Evolutionary conservation across 2,888 invertebrate species (phyloP), one percentile per base, ranked within the genome.

Genomic region (Noctua comes): DNA sequence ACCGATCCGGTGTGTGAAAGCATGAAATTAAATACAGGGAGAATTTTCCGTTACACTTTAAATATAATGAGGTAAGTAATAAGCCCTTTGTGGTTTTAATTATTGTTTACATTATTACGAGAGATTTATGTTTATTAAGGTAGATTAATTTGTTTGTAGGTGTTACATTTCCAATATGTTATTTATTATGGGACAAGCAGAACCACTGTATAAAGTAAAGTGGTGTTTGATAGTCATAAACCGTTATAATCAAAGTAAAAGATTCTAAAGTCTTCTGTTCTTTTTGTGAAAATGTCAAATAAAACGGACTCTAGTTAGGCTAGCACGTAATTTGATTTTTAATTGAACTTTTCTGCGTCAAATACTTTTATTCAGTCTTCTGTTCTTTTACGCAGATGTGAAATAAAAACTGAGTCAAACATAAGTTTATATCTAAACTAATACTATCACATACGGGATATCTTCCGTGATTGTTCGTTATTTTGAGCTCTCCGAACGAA

Each of bases 1-100:
- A 66, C 74, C 43, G 68, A 77, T 77, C 8, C 57, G 72, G 48
- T 65, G 40, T 68, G 62, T 69, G 69, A 65, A 76, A 77, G 68
- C 64, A 64, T 68, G 66, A 68, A 83, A 80, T 84, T 57, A 64
- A 77, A 74, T 74, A 68, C 51, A 51, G 46, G 62, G 62, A 57
- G 5, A 76, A 59, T 27, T 2, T 69, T 72, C 51, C 59, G 46
- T 59, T 68, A 54, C 27, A 73, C n/a, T 80, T 73, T 8, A 68
- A 64, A 57, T 69, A 27, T 70, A 71, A 82, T 51, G 13, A 76
- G 16, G 46, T 72, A 74, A 74, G 59, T 84, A 78, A 46, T 71
- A 83, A 62, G 62, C 65, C 54, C 54, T 57, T 40, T 77, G 68
- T 36, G 31, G 66, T 31, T 70, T 46, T 59, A 75, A 59, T 79